Evolutionary conservation across 1,140 invertebrate genomes (phyloP), one percentile per base, ranked within the genome.

Genomic region (Sinella curviseta): DNA sequence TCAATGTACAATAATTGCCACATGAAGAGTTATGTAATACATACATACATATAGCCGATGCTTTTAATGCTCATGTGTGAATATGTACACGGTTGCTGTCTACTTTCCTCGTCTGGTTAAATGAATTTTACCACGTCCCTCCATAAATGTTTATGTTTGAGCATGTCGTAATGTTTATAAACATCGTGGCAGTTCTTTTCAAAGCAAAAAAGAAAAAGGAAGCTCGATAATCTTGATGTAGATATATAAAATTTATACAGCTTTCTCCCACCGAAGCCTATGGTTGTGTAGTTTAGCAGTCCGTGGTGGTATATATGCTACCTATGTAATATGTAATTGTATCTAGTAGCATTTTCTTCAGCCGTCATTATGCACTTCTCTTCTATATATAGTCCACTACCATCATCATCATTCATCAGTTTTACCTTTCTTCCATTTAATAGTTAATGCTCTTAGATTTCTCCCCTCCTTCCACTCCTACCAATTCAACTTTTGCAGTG

Each of bases 341-440:
- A 26, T 60, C 3, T n/a, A n/a, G n/a, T 60, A 60, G 55, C 55
- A 60, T 60, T 60, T 24, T n/a, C n/a, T n/a, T 24, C 55, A 60
- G n/a, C 55, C 55, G 14, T 60, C 55, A 60, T 60, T 60, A 60
- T 60, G 55, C 55, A n/a, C n/a, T n/a, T n/a, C n/a, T n/a, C n/a
- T n/a, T n/a, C n/a, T n/a, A n/a, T n/a, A n/a, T n/a, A n/a, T n/a
- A n/a, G n/a, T n/a, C n/a, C n/a, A n/a, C n/a, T n/a, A n/a, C n/a
- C n/a, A n/a, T n/a, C n/a, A n/a, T n/a, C n/a, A n/a, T n/a, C n/a
- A n/a, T n/a, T n/a, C n/a, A n/a, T n/a, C n/a, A n/a, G n/a, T n/a
- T n/a, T n/a, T n/a, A n/a, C n/a, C n/a, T n/a, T n/a, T n/a, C 39
- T 48, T 20, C 20, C 20, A 48, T 48, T 48, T 12, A 48, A 48